phyloP scores from a whole-genome alignment of 2,888 invertebrate genomes.

The Orthosia gracilis region DNA sequence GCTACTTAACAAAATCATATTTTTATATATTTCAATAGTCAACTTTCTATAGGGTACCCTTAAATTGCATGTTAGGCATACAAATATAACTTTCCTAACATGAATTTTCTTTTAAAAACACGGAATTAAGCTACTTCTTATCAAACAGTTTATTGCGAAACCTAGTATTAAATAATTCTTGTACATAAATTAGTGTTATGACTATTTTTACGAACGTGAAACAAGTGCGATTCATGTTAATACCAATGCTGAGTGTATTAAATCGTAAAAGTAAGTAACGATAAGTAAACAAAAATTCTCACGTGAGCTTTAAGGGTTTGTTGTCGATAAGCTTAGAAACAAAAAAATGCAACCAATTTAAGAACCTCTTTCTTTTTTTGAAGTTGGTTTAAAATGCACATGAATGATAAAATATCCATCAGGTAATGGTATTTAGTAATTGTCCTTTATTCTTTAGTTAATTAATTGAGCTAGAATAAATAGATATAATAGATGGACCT shows the following conservation, averaged over 20 bases:
- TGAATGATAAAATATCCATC: too few relatives aligned
- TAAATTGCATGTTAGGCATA: conserved; percentile 1
- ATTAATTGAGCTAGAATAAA: too few relatives aligned
- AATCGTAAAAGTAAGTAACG: conserved; percentile 73
- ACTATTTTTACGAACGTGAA: conserved; percentile 56
- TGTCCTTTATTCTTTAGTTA: too few relatives aligned
- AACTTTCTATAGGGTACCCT: background rate
- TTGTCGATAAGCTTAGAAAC: conserved; percentile 60
- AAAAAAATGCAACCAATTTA: too few relatives aligned
- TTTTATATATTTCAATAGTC: background rate
- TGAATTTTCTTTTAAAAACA: conserved; percentile 31
- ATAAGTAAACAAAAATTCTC: conserved; percentile 69
- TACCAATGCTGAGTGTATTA: conserved; percentile 55
- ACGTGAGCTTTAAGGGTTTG: conserved; percentile 70
- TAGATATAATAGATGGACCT: too few relatives aligned
- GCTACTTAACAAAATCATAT: background rate
- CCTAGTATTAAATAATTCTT: conserved; percentile 24
- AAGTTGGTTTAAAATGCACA: too few relatives aligned
- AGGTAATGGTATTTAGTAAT: too few relatives aligned
- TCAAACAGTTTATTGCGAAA: conserved; percentile 34
- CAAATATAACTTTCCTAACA: background rate
- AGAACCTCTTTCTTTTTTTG: too few relatives aligned
- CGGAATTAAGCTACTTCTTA: conserved; percentile 22
- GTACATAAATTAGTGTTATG: conserved; percentile 54
- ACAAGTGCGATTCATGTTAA: conserved; percentile 57